A percentile compares a stretch with the other conserved stretches of the same genome.
These are phyloP conservation scores for Camptogramma bilineatum DNA, from an alignment of 2,888 invertebrate genomes.

Conservation along the genomic window DNA sequence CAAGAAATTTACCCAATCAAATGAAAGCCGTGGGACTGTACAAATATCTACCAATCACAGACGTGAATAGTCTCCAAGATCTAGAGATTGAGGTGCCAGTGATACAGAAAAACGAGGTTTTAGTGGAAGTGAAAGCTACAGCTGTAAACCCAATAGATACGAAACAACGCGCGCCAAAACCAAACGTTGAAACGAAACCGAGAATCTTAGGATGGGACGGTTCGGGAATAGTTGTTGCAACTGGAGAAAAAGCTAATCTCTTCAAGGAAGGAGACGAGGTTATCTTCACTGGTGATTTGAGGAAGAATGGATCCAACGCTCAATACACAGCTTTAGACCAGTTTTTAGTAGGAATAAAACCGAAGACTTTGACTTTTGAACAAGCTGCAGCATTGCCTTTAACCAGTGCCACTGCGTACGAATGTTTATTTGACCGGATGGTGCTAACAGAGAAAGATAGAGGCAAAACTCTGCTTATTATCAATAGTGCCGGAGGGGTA, in stretches of 20 bases:
- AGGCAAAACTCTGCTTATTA: slow-evolving; percentile 69
- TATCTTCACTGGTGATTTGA: slow-evolving; percentile 69
- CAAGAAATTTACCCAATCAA: slow-evolving; percentile 62
- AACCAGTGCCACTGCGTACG: slow-evolving; percentile 70
- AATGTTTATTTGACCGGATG: slow-evolving; percentile 69
- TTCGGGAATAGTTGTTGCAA: slow-evolving; percentile 68
- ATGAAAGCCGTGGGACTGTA: slow-evolving; percentile 78
- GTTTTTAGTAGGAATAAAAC: slow-evolving; percentile 66
- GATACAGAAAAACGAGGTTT: slow-evolving; percentile 60
- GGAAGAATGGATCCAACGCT: slow-evolving; percentile 71
- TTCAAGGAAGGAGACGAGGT: slow-evolving; percentile 75
- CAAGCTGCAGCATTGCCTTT: slow-evolving; percentile 78
- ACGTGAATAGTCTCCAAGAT: slow-evolving; percentile 69
- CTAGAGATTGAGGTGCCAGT: slow-evolving; percentile 67
- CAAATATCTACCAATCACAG: slow-evolving; percentile 73
- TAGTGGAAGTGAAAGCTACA: slow-evolving; percentile 74
- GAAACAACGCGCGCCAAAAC: slow-evolving; percentile 71
- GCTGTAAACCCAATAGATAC: slow-evolving; percentile 76
- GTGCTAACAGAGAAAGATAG: slow-evolving; percentile 68
- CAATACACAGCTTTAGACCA: slow-evolving; percentile 71
- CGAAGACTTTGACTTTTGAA: slow-evolving; percentile 70
- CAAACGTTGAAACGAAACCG: slow-evolving; percentile 60
- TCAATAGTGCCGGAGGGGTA: slow-evolving; percentile 78
- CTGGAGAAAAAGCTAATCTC: slow-evolving; percentile 58
- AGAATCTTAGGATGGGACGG: slow-evolving; percentile 77